Evolutionary conservation across 2,113 vertebrate species (phyloP).

Genomic region (Puma concolor): DNA sequence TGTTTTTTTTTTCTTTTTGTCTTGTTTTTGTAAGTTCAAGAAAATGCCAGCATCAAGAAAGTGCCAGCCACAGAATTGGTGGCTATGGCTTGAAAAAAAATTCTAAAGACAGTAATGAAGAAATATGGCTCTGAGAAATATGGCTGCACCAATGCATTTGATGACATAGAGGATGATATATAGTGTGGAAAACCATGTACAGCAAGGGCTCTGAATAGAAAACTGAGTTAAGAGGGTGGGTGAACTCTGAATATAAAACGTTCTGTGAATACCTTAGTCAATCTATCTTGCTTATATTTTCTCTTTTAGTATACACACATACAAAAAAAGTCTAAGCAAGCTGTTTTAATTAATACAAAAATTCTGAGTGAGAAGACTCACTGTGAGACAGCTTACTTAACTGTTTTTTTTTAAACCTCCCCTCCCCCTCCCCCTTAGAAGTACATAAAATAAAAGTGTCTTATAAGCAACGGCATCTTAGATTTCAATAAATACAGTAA

Average conservation of each 20-base stretch:
- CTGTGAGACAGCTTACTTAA: not conserved
- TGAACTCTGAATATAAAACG: not conserved
- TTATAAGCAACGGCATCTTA: not conserved
- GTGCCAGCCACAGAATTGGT: not conserved
- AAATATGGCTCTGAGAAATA: not conserved
- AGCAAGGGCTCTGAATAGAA: not conserved
- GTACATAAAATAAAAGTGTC: not conserved
- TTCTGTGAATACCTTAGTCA: not conserved
- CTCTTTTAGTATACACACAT: not conserved
- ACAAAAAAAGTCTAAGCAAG: not conserved
- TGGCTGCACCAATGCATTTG: not conserved
- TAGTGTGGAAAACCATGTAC: not conserved
- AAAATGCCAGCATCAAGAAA: not conserved
- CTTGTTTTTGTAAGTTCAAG: not conserved
- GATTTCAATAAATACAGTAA: not conserved
- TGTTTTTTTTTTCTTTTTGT: not conserved
- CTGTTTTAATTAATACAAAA: not conserved
- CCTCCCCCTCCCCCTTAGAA: not conserved
- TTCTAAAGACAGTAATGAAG: not conserved
- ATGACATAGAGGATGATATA: not conserved
- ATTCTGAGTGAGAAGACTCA: not conserved
- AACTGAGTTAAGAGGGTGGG: not conserved
- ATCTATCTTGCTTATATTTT: not conserved
- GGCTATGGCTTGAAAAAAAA: not conserved
- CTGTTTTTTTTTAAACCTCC: not conserved